Evolutionary conservation across 1,140 invertebrate species (phyloP).

Genomic region (Armadillidium nasatum): DNA sequence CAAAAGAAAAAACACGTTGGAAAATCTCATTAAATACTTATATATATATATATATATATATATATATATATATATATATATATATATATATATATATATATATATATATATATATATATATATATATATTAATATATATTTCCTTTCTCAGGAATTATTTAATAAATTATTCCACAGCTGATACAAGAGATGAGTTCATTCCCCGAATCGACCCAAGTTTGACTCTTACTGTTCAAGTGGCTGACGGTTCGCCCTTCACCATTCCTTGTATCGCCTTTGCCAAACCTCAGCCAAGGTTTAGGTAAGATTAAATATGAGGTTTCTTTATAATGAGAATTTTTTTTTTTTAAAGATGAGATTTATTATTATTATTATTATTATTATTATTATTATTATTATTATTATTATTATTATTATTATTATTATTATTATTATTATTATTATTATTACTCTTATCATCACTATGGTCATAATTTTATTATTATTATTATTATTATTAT

Average conservation of each 20-base stretch:
- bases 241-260: constrained; percentile 21
- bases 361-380: background rate
- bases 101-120: too few species aligned
- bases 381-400: background rate
- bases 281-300: constrained; percentile 12
- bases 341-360: background rate
- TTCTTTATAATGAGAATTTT: background rate
- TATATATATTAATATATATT: too few species aligned
- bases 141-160: too few species aligned
- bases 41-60: constrained; percentile 8
- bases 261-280: constrained; percentile 18
- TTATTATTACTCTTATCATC: too few species aligned
- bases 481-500: too few species aligned
- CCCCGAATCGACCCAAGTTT: constrained; percentile 7
- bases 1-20: too few species aligned
- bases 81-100: background rate
- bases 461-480: too few species aligned
- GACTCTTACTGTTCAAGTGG: constrained; percentile 8
- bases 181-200: background rate
- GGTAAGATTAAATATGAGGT: background rate
- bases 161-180: too few species aligned
- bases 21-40: too few species aligned
- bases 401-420: too few species aligned
- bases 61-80: constrained; percentile 12
- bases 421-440: too few species aligned